Evolutionary conservation across 2,888 invertebrate genomes (phyloP).

Genomic region (Agapetus fuscipes): DNA sequence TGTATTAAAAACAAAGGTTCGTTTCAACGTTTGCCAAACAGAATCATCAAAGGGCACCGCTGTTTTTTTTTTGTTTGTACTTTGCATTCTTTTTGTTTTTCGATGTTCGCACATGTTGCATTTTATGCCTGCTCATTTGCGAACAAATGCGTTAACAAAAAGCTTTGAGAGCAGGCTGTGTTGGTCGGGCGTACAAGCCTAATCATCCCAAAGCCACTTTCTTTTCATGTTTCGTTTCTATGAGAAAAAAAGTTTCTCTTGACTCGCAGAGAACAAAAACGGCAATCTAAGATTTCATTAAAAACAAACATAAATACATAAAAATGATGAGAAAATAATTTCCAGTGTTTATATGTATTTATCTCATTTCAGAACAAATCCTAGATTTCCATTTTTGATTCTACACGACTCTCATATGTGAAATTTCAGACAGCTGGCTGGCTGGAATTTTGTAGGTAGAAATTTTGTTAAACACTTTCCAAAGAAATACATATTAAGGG

Average conservation of each 20-base stretch:
- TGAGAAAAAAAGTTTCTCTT: conserved; percentile 4
- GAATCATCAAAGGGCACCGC: background rate
- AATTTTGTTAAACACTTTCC: too few relatives aligned
- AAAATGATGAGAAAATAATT: too few relatives aligned
- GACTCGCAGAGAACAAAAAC: too few relatives aligned
- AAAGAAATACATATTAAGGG: too few relatives aligned
- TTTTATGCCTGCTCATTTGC: conserved; percentile 1
- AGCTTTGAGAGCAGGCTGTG: conserved; percentile 8
- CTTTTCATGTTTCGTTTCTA: conserved; percentile 6
- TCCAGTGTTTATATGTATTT: too few relatives aligned
- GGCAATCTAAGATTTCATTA: conserved; percentile 5
- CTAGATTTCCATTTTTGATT: too few relatives aligned
- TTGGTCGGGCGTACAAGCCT: conserved; percentile 10
- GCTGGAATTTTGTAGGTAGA: too few relatives aligned
- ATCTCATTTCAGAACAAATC: too few relatives aligned
- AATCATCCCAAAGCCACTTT: conserved; percentile 13
- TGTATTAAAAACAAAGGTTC: background rate
- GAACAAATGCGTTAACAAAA: conserved; percentile 11
- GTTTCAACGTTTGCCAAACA: background rate
- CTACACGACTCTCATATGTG: too few relatives aligned
- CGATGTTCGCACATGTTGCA: background rate
- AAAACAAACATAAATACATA: too few relatives aligned
- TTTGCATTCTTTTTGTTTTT: background rate
- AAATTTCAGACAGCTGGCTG: too few relatives aligned
- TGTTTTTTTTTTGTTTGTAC: background rate